phyloP scores from a whole-genome alignment of 2,113 vertebrate genomes.

The Takifugu flavidus region DNA sequence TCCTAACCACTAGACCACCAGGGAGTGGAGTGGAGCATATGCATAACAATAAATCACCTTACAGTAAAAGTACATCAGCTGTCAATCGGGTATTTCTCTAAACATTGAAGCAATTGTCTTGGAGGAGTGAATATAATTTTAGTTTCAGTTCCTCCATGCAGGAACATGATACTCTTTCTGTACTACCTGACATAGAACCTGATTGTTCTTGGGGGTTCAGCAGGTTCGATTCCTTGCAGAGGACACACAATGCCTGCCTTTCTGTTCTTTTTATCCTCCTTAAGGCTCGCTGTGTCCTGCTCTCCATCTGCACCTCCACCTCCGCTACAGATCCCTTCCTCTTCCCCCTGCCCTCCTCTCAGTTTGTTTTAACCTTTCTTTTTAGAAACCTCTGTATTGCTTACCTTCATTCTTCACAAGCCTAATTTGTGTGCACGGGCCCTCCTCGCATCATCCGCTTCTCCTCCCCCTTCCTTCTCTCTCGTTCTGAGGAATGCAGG shows the following conservation, averaged over 20 bases:
- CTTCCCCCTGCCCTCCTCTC: background rate
- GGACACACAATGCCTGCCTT: slow-evolving; percentile 63
- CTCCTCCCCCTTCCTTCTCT: slow-evolving; percentile 44
- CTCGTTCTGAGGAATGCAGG: slow-evolving; percentile 69
- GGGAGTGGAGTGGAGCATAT: slow-evolving; percentile 16
- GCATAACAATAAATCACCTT: too few species aligned
- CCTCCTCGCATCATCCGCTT: slow-evolving; percentile 40
- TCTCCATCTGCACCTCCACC: slow-evolving; percentile 6
- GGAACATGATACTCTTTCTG: slow-evolving; percentile 13
- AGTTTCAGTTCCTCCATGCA: slow-evolving; percentile 18
- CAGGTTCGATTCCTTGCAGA: slow-evolving; percentile 35
- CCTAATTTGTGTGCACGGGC: slow-evolving; percentile 7
- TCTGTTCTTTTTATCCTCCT: slow-evolving; percentile 38
- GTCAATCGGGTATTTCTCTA: too few species aligned
- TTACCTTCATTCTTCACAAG: background rate
- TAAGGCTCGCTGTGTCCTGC: slow-evolving; percentile 27
- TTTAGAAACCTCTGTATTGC: background rate
- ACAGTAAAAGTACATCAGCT: too few species aligned
- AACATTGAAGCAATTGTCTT: too few species aligned
- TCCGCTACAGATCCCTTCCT: background rate
- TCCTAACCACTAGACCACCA: slow-evolving; percentile 73
- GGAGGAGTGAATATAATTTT: background rate
- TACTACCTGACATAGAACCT: slow-evolving; percentile 54
- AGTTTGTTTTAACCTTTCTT: too few species aligned
- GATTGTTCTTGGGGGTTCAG: slow-evolving; percentile 68